Conservation (phyloP, 2,113 vertebrate species). For the Phalacrocorax brasilianus region DNA sequence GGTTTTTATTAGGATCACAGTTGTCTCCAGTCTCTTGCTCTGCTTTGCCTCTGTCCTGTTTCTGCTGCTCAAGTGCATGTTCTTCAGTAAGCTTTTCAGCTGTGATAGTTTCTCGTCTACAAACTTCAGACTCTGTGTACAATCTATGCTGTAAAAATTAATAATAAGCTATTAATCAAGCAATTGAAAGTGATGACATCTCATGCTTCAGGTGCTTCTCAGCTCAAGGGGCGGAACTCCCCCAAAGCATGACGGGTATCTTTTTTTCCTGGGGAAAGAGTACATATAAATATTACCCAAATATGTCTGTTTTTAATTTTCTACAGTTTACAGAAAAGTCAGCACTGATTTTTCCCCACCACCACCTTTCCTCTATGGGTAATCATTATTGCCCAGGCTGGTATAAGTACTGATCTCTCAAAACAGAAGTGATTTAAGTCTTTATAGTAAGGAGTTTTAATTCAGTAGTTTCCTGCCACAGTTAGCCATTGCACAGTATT, state of each 20-base stretch:
- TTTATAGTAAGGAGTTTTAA: not conserved
- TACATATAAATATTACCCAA: not conserved
- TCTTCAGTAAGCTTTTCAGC: not conserved
- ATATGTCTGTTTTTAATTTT: not conserved
- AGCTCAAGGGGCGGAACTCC: not conserved
- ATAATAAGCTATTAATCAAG: not conserved
- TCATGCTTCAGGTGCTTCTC: not conserved
- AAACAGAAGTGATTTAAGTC: not conserved
- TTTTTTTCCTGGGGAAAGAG: not conserved
- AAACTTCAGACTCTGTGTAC: not conserved
- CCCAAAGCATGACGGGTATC: not conserved
- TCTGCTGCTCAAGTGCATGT: not conserved
- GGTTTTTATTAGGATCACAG: not conserved
- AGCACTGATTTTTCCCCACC: not conserved
- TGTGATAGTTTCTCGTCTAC: not conserved
- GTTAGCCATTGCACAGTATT: not conserved
- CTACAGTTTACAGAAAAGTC: not conserved
- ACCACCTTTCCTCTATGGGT: not conserved
- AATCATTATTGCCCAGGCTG: not conserved
- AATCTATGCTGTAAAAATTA: slow-evolving; percentile 46
- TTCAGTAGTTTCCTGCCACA: not conserved
- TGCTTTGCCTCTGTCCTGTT: not conserved
- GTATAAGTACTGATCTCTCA: not conserved
- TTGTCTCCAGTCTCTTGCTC: not conserved
- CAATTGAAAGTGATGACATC: not conserved